Base-by-base conservation (phyloP, 2,113 vertebrate genomes). In the Neofelis nebulosa region DNA sequence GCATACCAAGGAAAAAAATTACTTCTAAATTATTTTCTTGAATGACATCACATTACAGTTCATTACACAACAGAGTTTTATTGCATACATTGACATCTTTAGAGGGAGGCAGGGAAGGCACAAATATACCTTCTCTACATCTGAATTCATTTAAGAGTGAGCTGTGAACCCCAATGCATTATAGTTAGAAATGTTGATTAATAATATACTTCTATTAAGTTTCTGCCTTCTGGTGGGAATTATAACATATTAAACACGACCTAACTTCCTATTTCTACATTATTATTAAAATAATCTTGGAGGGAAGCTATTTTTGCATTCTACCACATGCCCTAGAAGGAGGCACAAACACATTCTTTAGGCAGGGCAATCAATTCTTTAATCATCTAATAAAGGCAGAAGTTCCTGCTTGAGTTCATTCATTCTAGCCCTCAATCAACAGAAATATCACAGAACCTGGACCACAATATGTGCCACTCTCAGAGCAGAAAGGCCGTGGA, bases 11-110 rank as follows among this genome's bases (percentile, higher is more conserved):
- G 23, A 16, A 45, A 89, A 41, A 2, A 38, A 78, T 50, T n/a
- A 41, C 3, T 95, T 73, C 21, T 91, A 69, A 93, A 89, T 61
- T 82, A 78, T 94, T 95, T 85, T 88, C 48, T 29, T 90, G 33
- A 76, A 48, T 87, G 86, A 38, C 19, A 90, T 41, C 33, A 52
- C 19, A 21, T 71, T 48, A 61, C 12, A 50, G 7, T 65, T 91
- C 65, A 68, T 82, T 95, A 38, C 31, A 27, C 73, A 55, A 63
- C 81, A 79, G 27, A 65, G 16, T 25, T 69, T 80, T 45, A 86
- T 6, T 25, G 5, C 16, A 41, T 29, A 48, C 4, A 23, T 1
- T 29, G 69, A 48, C 29, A 74, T 89, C 55, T 82, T 78, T 63
- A 86, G 48, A 21, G 15, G 36, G 10, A 76, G 25, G 12, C 1